Percentiles rank a stretch among this genome's conserved stretches.
Evolutionary conservation across 1,140 invertebrate genomes (phyloP).

Genomic region (Kradibia gibbosae): DNA sequence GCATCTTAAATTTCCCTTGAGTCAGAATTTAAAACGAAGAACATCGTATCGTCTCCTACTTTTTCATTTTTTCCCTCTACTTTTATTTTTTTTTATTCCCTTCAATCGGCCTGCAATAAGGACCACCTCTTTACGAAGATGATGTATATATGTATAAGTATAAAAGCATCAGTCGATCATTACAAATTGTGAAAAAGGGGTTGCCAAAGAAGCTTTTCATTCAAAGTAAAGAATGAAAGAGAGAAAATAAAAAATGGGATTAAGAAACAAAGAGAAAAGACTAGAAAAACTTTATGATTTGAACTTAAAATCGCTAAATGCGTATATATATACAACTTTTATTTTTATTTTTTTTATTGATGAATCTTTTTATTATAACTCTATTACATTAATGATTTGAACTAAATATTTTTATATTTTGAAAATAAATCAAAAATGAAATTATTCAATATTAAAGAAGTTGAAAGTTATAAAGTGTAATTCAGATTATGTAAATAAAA

Average conservation of each 20-base stretch:
- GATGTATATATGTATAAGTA: neutral
- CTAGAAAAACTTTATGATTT: constrained; percentile 31
- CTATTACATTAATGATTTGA: neutral
- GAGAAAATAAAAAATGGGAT: neutral
- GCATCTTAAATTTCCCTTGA: neutral
- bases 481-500: too few relatives aligned
- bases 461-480: too few relatives aligned
- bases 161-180: constrained; percentile 7
- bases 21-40: neutral
- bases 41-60: too few relatives aligned
- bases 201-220: neutral
- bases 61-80: neutral
- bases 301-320: constrained; percentile 41
- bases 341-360: constrained; percentile 2
- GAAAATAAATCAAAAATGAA: too few relatives aligned
- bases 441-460: too few relatives aligned
- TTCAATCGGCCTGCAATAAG: neutral
- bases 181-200: neutral
- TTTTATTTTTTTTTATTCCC: neutral
- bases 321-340: constrained; percentile 5
- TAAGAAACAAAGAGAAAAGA: neutral
- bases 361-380: neutral
- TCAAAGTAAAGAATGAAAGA: neutral
- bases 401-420: neutral
- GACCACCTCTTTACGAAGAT: neutral